These are phyloP conservation scores for Drosophila mayaguana DNA, from an alignment of 2,888 invertebrate species.

Conservation along the genomic window DNA sequence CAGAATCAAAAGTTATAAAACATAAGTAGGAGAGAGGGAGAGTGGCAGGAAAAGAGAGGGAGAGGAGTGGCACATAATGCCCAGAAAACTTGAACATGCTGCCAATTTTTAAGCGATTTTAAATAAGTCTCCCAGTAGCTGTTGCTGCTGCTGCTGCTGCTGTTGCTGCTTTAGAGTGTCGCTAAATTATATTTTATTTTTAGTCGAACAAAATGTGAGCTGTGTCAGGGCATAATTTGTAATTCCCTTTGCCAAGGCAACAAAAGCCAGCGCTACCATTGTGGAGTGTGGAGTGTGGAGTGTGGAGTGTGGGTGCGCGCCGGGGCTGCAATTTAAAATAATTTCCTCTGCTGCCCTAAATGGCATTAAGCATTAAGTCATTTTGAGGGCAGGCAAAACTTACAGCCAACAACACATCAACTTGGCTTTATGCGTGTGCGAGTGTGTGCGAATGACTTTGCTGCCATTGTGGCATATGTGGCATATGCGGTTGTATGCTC, in stretches of 20 bases:
- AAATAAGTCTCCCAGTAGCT: slow-evolving; percentile 51
- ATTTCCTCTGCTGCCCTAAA: slow-evolving; percentile 69
- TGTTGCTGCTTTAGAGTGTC: slow-evolving; percentile 31
- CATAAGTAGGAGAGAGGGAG: neutral
- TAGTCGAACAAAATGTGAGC: slow-evolving; percentile 38
- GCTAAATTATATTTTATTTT: slow-evolving; percentile 62
- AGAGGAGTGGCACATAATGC: slow-evolving; percentile 5
- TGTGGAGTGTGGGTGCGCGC: slow-evolving; percentile 5
- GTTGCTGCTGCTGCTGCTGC: slow-evolving; percentile 1
- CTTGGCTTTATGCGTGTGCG: slow-evolving; percentile 16
- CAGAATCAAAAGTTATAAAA: slow-evolving; percentile 58
- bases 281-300: neutral
- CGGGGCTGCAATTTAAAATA: slow-evolving; percentile 63
- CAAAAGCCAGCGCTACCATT: slow-evolving; percentile 34
- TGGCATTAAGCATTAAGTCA: slow-evolving; percentile 79
- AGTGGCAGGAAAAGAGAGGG: slow-evolving; percentile 1
- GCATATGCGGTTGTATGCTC: slow-evolving; percentile 14
- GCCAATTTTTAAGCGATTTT: slow-evolving; percentile 76
- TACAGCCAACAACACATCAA: slow-evolving; percentile 30
- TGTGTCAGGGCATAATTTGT: slow-evolving; percentile 65
- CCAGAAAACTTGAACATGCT: slow-evolving; percentile 53
- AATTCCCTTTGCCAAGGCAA: slow-evolving; percentile 57
- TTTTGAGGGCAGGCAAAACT: slow-evolving; percentile 59
- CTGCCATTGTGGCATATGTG: slow-evolving; percentile 22
- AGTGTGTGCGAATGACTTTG: slow-evolving; percentile 37